Evolutionary conservation across 53 echinoderm and acorn worm species (phyloP), one percentile per base, ranked within the genome.

Genomic region (Antedon mediterranea): DNA sequence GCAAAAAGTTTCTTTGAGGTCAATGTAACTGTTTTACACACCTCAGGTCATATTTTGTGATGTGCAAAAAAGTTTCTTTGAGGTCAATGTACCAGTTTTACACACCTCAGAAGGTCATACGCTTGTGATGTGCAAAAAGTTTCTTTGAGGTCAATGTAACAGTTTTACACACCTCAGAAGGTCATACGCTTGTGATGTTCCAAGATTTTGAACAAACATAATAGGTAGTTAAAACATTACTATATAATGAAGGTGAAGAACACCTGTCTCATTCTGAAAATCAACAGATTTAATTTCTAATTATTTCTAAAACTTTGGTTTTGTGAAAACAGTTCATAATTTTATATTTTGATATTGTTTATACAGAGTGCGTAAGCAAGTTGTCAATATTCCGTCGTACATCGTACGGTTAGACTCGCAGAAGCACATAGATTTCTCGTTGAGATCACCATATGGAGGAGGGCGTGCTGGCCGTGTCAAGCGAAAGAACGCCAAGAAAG

Each of bases 391-490:
- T 81, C 95, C 95, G 28, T 95, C 95, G 11, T 95, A 86, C 85
- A 87, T 95, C 30, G 95, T 95, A 0, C 95, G 95, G 31, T 88
- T 95, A 85, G 95, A 95, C 74, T 95, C 95, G 34, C 95, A 95
- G 89, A 95, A 95, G 86, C 95, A 95, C 92, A 95, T 95, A 33
- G 95, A 95, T 81, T 95, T 95, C 95, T 95, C 95, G 77, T 89
- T 92, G 80, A 82, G 89, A 30, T 95, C 95, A 75, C 91, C 95
- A 71, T 92, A 92, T 43, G 95, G 95, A 74, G 95, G 95, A 79
- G 95, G 95, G 43, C 87, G 95, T 31, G 87, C 95, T 29, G 95
- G 95, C 33, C 95, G 95, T 71, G 95, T 95, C 82, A 95, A 95
- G 92, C 86, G 95, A 72, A 87, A 88, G 86, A 95, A 95, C 82